These are phyloP conservation scores for Pteropus alecto DNA, from an alignment of 2,113 vertebrate species.

Conservation along the genomic window DNA sequence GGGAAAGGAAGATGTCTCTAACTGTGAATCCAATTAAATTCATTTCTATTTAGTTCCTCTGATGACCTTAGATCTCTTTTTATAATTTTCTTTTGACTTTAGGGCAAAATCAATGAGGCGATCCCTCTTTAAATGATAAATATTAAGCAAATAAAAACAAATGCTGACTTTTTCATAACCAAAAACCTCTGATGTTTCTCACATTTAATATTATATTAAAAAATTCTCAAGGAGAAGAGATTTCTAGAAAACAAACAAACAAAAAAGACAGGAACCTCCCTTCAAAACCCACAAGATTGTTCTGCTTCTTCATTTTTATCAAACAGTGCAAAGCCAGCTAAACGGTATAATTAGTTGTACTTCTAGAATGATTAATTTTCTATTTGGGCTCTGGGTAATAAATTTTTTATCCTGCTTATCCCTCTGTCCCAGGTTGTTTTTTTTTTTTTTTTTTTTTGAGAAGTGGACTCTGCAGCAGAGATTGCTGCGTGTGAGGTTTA, in stretches of 20 bases:
- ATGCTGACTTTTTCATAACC: background rate
- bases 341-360: background rate
- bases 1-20: background rate
- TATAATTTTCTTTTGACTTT: constrained; percentile 2
- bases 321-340: background rate
- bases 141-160: background rate
- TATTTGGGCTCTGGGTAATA: background rate
- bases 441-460: background rate
- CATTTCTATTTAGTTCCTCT: background rate
- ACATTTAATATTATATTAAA: background rate
- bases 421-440: background rate
- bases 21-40: background rate
- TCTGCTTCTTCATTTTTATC: background rate
- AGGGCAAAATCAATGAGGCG: background rate
- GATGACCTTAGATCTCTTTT: background rate
- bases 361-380: background rate
- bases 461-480: background rate
- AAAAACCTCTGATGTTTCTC: background rate
- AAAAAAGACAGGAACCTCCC: background rate
- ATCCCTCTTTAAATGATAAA: background rate
- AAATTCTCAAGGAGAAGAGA: background rate
- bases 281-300: background rate
- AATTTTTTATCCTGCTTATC: background rate
- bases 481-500: no score
- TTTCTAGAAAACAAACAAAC: background rate